These are phyloP conservation scores for Scophthalmus maximus DNA, from an alignment of 2,113 vertebrate species.

Conservation along the genomic window DNA sequence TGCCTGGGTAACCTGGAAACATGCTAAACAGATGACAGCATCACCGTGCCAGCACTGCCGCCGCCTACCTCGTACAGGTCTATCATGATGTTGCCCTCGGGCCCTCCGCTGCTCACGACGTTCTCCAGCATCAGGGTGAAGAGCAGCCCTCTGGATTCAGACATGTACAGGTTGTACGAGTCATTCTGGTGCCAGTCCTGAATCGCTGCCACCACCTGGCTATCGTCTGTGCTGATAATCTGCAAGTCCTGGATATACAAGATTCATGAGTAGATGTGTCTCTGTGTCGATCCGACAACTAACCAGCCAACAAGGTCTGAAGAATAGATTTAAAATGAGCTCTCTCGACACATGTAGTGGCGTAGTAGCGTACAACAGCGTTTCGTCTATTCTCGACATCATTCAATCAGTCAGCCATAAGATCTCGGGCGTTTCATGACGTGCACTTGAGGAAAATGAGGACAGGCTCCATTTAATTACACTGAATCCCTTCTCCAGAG, in stretches of 20 bases:
- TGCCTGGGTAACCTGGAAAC: conserved; percentile 14
- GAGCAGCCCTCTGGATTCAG: conserved; percentile 89
- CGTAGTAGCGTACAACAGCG: not conserved
- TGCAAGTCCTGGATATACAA: conserved; percentile 88
- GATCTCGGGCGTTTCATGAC: conserved; percentile 36
- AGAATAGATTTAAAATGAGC: not conserved
- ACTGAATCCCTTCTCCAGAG: conserved; percentile 25
- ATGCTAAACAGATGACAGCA: conserved; percentile 20
- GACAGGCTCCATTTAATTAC: conserved; percentile 47
- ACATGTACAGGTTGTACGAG: conserved; percentile 94
- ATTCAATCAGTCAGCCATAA: conserved; percentile 55
- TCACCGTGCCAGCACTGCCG: not conserved
- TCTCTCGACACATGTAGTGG: not conserved
- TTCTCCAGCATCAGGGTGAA: conserved; percentile 94
- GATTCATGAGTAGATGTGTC: conserved; percentile 10
- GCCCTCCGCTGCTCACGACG: conserved; percentile 91
- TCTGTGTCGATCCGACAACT: conserved; percentile 4
- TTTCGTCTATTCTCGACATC: conserved; percentile 15
- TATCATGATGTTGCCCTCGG: conserved; percentile 95
- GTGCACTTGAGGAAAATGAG: conserved; percentile 52
- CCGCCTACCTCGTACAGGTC: conserved; percentile 93
- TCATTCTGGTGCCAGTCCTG: conserved; percentile 96
- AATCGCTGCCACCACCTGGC: conserved; percentile 92
- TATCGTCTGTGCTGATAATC: conserved; percentile 95
- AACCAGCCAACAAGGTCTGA: not conserved